phyloP scores from a whole-genome alignment of 1,140 invertebrate genomes.

The Elymnias hypermnestra region DNA sequence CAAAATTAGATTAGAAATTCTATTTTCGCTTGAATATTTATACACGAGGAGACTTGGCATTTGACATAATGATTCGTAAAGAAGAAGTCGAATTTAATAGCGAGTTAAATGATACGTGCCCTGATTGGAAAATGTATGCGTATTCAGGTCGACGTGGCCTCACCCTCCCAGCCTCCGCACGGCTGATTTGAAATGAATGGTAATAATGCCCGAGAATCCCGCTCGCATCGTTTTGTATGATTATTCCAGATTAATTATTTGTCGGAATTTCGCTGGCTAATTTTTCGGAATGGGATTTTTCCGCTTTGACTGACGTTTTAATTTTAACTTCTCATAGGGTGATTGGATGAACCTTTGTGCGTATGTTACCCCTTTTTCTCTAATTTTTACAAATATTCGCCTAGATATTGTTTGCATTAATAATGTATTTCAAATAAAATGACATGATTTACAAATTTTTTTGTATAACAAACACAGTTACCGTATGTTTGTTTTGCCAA shows the following conservation, averaged over 20 bases:
- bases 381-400: too few relatives aligned
- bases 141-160: conserved; percentile 65
- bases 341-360: conserved; percentile 24
- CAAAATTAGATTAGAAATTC: conserved; percentile 16
- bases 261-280: conserved; percentile 73
- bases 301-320: conserved; percentile 75
- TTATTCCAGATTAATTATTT: conserved; percentile 76
- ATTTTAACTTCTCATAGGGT: conserved; percentile 61
- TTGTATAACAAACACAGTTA: too few relatives aligned
- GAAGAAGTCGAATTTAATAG: conserved; percentile 75
- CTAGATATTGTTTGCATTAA: too few relatives aligned
- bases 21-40: conserved; percentile 24
- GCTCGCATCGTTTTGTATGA: conserved; percentile 74
- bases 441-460: too few relatives aligned
- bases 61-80: conserved; percentile 67
- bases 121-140: conserved; percentile 76
- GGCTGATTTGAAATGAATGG: conserved; percentile 75
- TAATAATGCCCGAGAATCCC: conserved; percentile 71
- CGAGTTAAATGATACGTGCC: conserved; percentile 74
- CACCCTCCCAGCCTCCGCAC: conserved; percentile 57
- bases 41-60: conserved; percentile 34
- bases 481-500: too few relatives aligned
- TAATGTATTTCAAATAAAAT: too few relatives aligned
- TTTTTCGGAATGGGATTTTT: conserved; percentile 74
- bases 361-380: conserved; percentile 13